Base-by-base conservation (phyloP, 2,797 vertebrate species). In the Rachycentron canadum region DNA sequence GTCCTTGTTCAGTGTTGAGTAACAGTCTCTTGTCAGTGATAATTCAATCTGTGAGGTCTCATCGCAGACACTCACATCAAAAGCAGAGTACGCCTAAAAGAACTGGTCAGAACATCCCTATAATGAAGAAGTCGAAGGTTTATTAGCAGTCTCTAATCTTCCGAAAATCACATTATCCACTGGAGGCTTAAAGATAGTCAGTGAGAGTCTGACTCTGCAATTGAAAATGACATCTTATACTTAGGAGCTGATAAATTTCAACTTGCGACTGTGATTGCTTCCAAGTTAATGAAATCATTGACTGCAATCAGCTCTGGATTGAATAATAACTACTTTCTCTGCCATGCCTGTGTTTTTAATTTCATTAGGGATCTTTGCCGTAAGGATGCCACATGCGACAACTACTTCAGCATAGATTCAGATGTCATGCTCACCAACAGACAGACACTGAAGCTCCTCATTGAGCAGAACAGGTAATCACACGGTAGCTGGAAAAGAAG, bases 391-490 rank as follows among this genome's bases (percentile, higher is more conserved):
- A 85, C 91, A 1, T 99, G 98, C 58, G 95, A 96, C 75, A 97
- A 96, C 94, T 99, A 99, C 90, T 96, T 99, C 86, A 99, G 96
- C 91, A 93, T 99, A n/a, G 98, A 99, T 83, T 90, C 97, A 9
- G 97, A 99, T 74, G 98, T 99, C 1, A 96, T 97, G 88, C 90
- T 99, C 86, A 99, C 97, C 90, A 99, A 99, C 89, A 93, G 92
- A 0, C 96, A 96, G 90, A 98, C 97, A 11, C 93, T 99, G 92
- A 97, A 96, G 92, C 92, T 97, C 79, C 93, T 99, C 86, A 96
- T 99, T 23, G 97, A 99, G 90, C 97, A 99, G 93, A 99, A 99
- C 96, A 99, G 98, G 98, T 99, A 94, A 78, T 53, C 76, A 78
- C 30, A 60, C 23, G 19, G 36, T 34, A 14, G 63, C 74, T 53